phyloP scores from a whole-genome alignment of 2,797 vertebrate genomes.

The Chloroceryle amazona region DNA sequence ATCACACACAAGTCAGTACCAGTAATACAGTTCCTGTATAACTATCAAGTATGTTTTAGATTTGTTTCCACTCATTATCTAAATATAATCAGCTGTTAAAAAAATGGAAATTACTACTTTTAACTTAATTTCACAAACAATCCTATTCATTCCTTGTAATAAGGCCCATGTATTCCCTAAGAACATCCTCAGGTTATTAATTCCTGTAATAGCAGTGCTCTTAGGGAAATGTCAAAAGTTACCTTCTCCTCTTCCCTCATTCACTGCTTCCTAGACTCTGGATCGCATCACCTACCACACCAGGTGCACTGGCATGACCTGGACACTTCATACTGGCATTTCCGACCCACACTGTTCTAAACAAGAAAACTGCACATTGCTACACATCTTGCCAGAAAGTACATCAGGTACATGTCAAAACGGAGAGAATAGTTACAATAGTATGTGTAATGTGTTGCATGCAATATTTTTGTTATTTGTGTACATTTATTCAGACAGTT shows the following conservation, averaged over 20 bases:
- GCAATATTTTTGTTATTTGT: neutral
- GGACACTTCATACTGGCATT: neutral
- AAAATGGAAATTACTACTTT: constrained; percentile 73
- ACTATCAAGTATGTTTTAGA: constrained; percentile 49
- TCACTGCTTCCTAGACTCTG: neutral
- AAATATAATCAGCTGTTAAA: constrained; percentile 68
- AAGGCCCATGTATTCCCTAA: constrained; percentile 16
- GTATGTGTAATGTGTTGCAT: fast-evolving
- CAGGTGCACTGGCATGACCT: neutral
- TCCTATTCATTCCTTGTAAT: constrained; percentile 78
- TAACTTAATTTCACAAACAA: constrained; percentile 76
- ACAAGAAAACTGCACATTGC: neutral
- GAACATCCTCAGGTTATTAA: constrained; percentile 55
- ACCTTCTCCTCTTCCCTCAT: neutral
- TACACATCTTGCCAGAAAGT: neutral
- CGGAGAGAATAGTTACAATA: neutral
- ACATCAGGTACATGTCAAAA: neutral
- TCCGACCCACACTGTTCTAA: neutral
- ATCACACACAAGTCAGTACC: constrained; percentile 55
- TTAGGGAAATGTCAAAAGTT: neutral
- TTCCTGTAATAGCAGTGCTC: constrained; percentile 36
- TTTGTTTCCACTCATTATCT: constrained; percentile 69
- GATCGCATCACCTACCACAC: neutral
- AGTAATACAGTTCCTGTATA: constrained; percentile 48
- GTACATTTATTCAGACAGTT: neutral